Conservation (phyloP, 2,888 invertebrate genomes). For the Deroplatys truncata region DNA sequence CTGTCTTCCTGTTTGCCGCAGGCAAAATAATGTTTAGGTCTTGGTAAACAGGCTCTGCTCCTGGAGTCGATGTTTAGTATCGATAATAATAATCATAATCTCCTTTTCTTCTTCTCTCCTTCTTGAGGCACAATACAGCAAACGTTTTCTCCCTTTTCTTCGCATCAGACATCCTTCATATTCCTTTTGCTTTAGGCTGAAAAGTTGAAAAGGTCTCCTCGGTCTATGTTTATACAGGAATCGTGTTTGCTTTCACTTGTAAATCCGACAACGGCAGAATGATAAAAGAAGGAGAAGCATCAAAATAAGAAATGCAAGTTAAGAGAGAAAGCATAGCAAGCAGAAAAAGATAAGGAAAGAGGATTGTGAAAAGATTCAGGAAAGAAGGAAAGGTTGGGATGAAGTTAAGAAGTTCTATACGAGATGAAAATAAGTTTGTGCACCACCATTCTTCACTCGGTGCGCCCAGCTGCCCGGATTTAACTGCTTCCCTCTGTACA, state of each 20-base stretch:
- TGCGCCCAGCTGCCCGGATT: background rate
- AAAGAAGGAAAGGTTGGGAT: background rate
- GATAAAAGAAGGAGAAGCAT: background rate
- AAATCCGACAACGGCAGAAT: background rate
- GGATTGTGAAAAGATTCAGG: slow-evolving; percentile 8
- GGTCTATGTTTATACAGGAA: background rate
- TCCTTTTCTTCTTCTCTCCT: background rate
- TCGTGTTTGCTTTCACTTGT: background rate
- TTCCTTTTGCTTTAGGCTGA: background rate
- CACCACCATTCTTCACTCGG: background rate
- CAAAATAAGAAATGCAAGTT: background rate
- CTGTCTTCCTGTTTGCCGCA: too few relatives aligned
- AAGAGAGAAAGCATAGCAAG: background rate
- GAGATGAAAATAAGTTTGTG: slow-evolving; percentile 7
- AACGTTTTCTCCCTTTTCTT: background rate
- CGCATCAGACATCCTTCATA: background rate
- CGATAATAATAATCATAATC: background rate
- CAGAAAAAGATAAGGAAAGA: background rate
- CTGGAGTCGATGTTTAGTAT: background rate
- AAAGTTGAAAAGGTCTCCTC: background rate
- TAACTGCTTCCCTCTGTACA: background rate
- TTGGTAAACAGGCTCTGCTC: too few relatives aligned
- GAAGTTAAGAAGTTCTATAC: background rate
- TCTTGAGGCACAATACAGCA: background rate
- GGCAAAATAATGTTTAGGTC: too few relatives aligned